Evolutionary conservation across 2,797 vertebrate genomes (phyloP), one percentile per base, ranked within the genome.

Genomic region (Lepidocolaptes lacrymiger): DNA sequence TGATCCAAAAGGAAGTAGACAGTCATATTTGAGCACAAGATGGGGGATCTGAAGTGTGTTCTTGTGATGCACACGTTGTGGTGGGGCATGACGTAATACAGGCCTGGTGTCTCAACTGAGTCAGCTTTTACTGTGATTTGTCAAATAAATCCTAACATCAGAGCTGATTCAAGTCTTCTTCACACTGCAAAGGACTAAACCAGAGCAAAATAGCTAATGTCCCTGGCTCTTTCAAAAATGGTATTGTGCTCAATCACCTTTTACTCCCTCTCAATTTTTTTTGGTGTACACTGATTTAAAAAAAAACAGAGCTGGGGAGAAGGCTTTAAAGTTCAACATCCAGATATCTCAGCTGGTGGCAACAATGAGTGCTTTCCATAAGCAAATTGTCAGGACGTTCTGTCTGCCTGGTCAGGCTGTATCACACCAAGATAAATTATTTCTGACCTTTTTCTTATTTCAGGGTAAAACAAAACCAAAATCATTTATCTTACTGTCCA

Each of bases 401-500:
- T 82, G 10, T 89, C 66, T 85, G 74, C 54, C 64, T 41, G 24
- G 32, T 68, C 62, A 88, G 66, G 28, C 58, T 68, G 24, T 67
- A 54, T 88, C 68, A 43, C 37, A n/a, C 28, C 58, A 71, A 77
- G 61, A 94, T 76, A 88, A 83, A 91, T 91, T 72, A 92, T 92
- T 93, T 91, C 66, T 89, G 89, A 91, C 41, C 82, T 89, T 93
- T 82, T 76, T 61, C 69, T 73, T 89, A 59, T 95, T 93, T 77
- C 75, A 83, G 79, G 68, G 72, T 95, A 91, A 93, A 87, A 24
- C 11, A 85, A 87, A 91, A 30, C 74, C 36, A 48, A 82, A 92
- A 71, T 61, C 1, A 74, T 92, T 80, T 75, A 64, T 96, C 87
- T 83, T 92, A 46, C 68, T 95, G 56, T 79, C 87, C 64, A 61